A percentile compares a stretch with the other conserved stretches of the same genome.
phyloP scores from a whole-genome alignment of 2,888 invertebrate species.

The Nysson spinosus region DNA sequence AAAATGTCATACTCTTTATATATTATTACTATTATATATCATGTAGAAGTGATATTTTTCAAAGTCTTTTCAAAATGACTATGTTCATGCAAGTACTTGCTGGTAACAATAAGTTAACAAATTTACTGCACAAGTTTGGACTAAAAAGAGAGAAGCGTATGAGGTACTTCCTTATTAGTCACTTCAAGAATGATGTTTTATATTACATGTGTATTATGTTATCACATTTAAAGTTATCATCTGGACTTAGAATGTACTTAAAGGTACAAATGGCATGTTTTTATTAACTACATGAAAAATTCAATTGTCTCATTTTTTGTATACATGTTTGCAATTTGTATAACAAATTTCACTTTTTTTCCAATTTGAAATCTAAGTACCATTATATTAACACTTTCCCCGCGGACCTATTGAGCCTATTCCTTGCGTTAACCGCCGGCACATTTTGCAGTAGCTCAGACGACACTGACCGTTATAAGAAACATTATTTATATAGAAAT shows the following conservation, averaged over 20 bases:
- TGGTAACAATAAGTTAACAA: no score
- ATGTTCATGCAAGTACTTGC: no score
- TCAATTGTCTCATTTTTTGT: conserved; percentile 5
- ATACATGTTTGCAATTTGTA: conserved; percentile 18
- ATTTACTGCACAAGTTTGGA: conserved; percentile 21
- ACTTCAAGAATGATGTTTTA: conserved; percentile 20
- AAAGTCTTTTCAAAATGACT: no score
- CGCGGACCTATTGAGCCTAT: no score
- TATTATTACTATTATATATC: no score
- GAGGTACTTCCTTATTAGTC: conserved; percentile 5
- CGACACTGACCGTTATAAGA: no score
- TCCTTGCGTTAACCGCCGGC: no score
- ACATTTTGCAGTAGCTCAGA: no score
- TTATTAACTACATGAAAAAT: background rate
- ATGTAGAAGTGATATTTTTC: no score
- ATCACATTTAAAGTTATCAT: conserved; percentile 2
- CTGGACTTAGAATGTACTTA: conserved; percentile 3
- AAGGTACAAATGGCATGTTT: conserved; percentile 15
- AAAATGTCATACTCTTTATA: no score
- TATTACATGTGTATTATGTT: conserved; percentile 35
- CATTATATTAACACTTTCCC: no score
- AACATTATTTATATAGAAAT: no score
- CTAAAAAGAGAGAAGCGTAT: conserved; percentile 21
- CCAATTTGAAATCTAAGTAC: conserved; percentile 21
- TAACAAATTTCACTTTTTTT: conserved; percentile 17